Conservation (phyloP, 2,888 invertebrate species). For the Andrena hattorfiana region DNA sequence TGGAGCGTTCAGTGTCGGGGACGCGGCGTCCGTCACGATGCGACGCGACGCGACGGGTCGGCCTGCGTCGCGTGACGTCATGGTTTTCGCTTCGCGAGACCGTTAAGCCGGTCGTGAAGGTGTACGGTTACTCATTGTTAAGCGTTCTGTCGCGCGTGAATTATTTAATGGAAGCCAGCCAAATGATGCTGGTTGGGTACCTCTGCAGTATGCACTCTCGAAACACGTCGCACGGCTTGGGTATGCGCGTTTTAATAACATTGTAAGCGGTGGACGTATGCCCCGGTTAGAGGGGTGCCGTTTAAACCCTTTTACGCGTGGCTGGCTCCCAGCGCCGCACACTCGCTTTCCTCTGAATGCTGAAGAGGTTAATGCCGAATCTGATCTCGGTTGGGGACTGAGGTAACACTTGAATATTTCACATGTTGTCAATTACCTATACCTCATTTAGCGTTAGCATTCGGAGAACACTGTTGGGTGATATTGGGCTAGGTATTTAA, state of each 20-base stretch:
- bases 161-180: constrained; percentile 33
- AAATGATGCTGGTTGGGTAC: constrained; percentile 18
- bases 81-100: constrained; percentile 36
- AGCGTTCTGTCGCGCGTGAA: constrained; percentile 34
- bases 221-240: background rate
- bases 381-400: too few relatives aligned
- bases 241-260: background rate
- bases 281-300: too few relatives aligned
- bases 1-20: background rate
- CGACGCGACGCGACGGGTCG: background rate
- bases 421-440: too few relatives aligned
- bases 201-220: background rate
- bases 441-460: too few relatives aligned
- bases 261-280: background rate
- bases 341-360: too few relatives aligned
- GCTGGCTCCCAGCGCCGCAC: too few relatives aligned
- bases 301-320: too few relatives aligned
- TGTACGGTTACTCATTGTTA: constrained; percentile 47
- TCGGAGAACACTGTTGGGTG: too few relatives aligned
- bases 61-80: constrained; percentile 46
- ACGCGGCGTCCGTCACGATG: background rate
- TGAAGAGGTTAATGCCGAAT: too few relatives aligned
- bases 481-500: too few relatives aligned
- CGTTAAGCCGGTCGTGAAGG: constrained; percentile 23
- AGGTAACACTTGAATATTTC: too few relatives aligned